Conservation (phyloP, 2,113 vertebrate species). For the Semnopithecus entellus region DNA sequence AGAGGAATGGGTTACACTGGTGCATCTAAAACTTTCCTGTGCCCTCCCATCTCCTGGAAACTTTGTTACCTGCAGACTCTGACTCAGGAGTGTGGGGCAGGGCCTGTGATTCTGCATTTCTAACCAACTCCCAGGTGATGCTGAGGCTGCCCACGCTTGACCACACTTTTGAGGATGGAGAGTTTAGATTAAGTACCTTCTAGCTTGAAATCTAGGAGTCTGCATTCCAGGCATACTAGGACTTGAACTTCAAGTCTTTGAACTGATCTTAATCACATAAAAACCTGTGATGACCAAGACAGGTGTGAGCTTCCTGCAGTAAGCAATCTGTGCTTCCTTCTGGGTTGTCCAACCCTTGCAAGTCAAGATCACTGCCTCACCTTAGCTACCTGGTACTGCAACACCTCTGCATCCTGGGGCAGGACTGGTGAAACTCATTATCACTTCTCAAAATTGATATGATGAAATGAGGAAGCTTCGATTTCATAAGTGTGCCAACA, state of each 20-base stretch:
- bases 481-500: neutral
- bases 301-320: neutral
- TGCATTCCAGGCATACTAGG: neutral
- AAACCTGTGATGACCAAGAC: neutral
- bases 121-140: neutral
- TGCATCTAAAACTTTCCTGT: neutral
- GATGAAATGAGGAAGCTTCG: conserved; percentile 19
- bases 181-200: neutral
- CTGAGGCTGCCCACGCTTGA: neutral
- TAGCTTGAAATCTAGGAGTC: conserved; percentile 1
- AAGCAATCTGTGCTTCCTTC: neutral
- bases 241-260: conserved; percentile 20
- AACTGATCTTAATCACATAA: neutral
- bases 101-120: neutral
- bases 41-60: neutral
- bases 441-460: neutral
- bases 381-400: neutral
- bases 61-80: neutral
- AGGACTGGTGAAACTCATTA: conserved; percentile 51
- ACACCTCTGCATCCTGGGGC: neutral
- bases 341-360: neutral
- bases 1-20: neutral
- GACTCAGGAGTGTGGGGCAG: neutral
- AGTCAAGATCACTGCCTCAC: neutral
- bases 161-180: neutral